Evolutionary conservation across 2,888 invertebrate species (phyloP).

Genomic region (Lysandra bellargus): DNA sequence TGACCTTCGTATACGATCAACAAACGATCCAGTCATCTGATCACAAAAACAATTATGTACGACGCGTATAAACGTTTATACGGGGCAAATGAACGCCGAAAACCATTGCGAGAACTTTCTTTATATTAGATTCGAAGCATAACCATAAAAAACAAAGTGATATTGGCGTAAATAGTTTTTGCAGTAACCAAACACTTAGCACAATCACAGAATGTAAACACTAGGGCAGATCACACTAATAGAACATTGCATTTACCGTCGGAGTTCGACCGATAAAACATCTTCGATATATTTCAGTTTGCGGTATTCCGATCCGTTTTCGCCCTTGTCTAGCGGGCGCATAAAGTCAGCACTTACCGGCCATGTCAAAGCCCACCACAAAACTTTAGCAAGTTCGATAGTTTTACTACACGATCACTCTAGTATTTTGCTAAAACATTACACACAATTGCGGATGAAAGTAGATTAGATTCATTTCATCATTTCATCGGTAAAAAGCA

Average conservation of each 20-base stretch:
- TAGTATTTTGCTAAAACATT: conserved; percentile 77
- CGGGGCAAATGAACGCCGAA: conserved; percentile 43
- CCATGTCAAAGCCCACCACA: conserved; percentile 87
- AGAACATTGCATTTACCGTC: conserved; percentile 81
- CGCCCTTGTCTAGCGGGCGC: conserved; percentile 80
- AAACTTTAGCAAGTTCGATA: conserved; percentile 78
- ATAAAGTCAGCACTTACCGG: conserved; percentile 87
- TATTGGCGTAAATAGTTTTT: conserved; percentile 64
- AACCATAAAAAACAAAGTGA: conserved; percentile 57
- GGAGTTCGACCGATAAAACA: conserved; percentile 81
- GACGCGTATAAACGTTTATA: conserved; percentile 44
- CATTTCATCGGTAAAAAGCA: conserved; percentile 79
- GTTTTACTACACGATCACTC: conserved; percentile 78
- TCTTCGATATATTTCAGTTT: conserved; percentile 80
- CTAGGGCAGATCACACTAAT: conserved; percentile 75
- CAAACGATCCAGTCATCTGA: conserved; percentile 61
- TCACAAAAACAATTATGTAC: conserved; percentile 56
- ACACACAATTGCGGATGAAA: conserved; percentile 80
- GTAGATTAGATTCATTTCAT: conserved; percentile 82
- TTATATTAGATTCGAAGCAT: conserved; percentile 55
- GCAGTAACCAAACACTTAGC: conserved; percentile 71
- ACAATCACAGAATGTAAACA: conserved; percentile 72
- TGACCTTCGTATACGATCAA: conserved; percentile 58
- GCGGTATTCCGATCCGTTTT: conserved; percentile 80
- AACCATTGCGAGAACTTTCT: conserved; percentile 63